These are phyloP conservation scores for Cephus cinctus DNA, from an alignment of 1,140 invertebrate species.

Conservation along the genomic window DNA sequence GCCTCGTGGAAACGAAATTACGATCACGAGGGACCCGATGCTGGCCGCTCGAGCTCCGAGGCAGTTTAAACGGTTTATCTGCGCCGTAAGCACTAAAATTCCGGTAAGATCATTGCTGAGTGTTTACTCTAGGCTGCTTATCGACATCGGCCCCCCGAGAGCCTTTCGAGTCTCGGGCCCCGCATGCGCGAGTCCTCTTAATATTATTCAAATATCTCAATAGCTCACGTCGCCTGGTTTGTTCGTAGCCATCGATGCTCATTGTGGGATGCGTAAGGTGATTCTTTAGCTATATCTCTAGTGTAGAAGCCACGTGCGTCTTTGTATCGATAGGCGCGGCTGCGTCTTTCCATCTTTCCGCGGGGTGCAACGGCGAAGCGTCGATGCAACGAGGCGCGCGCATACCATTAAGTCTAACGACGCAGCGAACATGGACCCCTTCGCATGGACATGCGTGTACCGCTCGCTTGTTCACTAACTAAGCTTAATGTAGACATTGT, in stretches of 20 bases:
- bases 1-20: no score
- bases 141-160: slow-evolving; percentile 4
- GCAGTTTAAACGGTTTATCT: background rate
- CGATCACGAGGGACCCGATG: slow-evolving; percentile 9
- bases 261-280: no score
- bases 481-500: slow-evolving; percentile 6
- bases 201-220: slow-evolving; percentile 45
- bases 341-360: no score
- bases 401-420: slow-evolving; percentile 6
- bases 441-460: background rate
- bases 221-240: slow-evolving; percentile 21
- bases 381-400: no score
- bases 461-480: slow-evolving; percentile 3
- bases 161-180: no score
- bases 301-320: background rate
- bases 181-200: slow-evolving; percentile 14
- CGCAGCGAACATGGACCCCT: background rate
- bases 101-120: slow-evolving; percentile 12
- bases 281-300: slow-evolving; percentile 15
- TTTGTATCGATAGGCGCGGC: no score
- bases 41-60: background rate
- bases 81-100: slow-evolving; percentile 8
- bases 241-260: no score
- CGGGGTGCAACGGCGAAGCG: no score
- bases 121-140: slow-evolving; percentile 1